Evolutionary conservation across 2,888 invertebrate genomes (phyloP), one percentile per base, ranked within the genome.

Genomic region (Agrochola macilenta): DNA sequence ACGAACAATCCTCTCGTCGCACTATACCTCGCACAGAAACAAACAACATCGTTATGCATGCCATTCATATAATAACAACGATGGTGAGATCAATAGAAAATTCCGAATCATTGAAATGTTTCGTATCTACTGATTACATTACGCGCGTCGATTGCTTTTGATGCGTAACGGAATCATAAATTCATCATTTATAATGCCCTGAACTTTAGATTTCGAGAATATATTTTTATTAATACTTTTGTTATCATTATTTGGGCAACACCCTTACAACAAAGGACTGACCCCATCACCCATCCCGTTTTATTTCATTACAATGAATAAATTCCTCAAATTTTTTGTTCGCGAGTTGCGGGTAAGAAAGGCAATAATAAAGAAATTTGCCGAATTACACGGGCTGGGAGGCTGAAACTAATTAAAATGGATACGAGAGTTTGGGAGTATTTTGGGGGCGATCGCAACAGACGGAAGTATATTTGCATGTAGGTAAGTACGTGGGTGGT

Each of bases 301-400:
- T 78, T 84, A 79, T 85, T 79, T 84, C 74, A 85, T 82, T 82
- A 82, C 78, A 84, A 85, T 85, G 82, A 85, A 86, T 86, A 86
- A 83, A 86, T 86, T 81, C 84, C 86, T 76, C n/a, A 83, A 79
- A 81, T 85, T 83, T 82, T 82, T 78, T 76, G 74, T 65, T 76
- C 70, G 70, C 70, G 81, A 76, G 70, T 81, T 81, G 79, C 66
- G 75, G 85, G 76, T 35, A 76, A 74, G 77, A 78, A 76, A 72
- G 71, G 75, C 74, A 81, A 84, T 81, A 83, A 79, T 76, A 86
- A 82, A 79, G 71, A 79, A 83, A 81, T 84, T 81, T 78, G 74
- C 61, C 76, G 81, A 79, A 83, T 86, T 81, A 86, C 68, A 71
- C 77, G 66, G 64, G 60, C 64, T 64, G 46, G 78, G 74, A 74